Conservation (phyloP, 1,140 invertebrate genomes). For the Trypoxylus dichotomus region DNA sequence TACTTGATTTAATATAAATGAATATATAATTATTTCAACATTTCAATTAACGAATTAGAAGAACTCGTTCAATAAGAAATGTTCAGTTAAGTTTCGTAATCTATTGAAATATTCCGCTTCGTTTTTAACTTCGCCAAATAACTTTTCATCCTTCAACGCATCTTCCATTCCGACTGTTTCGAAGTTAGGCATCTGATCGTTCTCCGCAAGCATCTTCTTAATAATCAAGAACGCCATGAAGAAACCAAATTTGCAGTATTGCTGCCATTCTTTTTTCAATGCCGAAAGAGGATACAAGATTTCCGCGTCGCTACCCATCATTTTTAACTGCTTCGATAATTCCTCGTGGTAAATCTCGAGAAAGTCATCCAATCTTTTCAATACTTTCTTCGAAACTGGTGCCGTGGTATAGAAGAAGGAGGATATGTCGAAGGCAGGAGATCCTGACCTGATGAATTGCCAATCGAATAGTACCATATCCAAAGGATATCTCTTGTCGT, state of each 20-base stretch:
- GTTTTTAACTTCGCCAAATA: background rate
- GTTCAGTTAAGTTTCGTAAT: background rate
- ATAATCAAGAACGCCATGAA: background rate
- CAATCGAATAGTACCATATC: conserved; percentile 59
- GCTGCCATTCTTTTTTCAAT: conserved; percentile 1
- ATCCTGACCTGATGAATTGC: conserved; percentile 58
- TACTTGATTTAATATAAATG: too few relatives aligned
- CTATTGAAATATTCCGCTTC: background rate
- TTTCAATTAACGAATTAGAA: background rate
- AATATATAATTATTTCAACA: too few relatives aligned
- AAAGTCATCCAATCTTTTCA: conserved; percentile 55
- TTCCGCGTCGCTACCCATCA: conserved; percentile 53
- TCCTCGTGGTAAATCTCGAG: conserved; percentile 59
- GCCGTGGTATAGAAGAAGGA: conserved; percentile 61
- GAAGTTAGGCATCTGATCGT: conserved; percentile 3
- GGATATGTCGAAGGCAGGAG: conserved; percentile 59
- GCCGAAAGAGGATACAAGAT: conserved; percentile 52
- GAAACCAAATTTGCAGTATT: background rate
- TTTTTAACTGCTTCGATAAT: conserved; percentile 49
- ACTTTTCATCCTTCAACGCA: background rate
- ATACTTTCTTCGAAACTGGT: conserved; percentile 45
- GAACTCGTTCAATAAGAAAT: background rate
- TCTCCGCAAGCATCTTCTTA: background rate
- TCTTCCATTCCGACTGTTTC: background rate
- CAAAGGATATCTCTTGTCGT: conserved; percentile 37